These are phyloP conservation scores for Polyommatus icarus DNA, from an alignment of 2,888 invertebrate species.

Conservation along the genomic window DNA sequence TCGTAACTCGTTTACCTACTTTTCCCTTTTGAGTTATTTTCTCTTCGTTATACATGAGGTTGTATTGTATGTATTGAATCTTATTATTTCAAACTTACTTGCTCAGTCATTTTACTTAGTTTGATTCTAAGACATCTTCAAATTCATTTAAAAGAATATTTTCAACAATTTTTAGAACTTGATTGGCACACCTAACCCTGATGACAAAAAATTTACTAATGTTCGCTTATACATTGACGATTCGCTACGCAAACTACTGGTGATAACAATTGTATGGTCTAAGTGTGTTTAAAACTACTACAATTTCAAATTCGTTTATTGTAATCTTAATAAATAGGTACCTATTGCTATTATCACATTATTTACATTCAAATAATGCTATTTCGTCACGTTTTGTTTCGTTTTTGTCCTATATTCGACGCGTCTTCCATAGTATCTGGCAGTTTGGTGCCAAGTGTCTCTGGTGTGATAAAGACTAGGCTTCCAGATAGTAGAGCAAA, in stretches of 20 bases:
- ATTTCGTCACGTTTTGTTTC: neutral
- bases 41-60: too few species aligned
- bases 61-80: too few species aligned
- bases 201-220: neutral
- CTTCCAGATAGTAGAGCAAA: conserved; percentile 68
- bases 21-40: too few species aligned
- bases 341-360: neutral
- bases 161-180: too few species aligned
- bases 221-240: neutral
- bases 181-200: neutral
- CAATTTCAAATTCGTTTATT: neutral
- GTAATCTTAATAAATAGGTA: neutral
- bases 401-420: conserved; percentile 40
- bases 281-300: neutral
- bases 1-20: too few species aligned
- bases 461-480: conserved; percentile 73
- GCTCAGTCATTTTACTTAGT: too few species aligned
- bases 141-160: too few species aligned
- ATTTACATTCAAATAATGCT: neutral
- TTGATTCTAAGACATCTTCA: too few species aligned
- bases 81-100: too few species aligned
- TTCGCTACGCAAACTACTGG: neutral
- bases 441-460: conserved; percentile 72
- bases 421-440: conserved; percentile 79
- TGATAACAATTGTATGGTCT: neutral